Conservation (phyloP, 1,140 invertebrate species). For the Magallana angulata region DNA sequence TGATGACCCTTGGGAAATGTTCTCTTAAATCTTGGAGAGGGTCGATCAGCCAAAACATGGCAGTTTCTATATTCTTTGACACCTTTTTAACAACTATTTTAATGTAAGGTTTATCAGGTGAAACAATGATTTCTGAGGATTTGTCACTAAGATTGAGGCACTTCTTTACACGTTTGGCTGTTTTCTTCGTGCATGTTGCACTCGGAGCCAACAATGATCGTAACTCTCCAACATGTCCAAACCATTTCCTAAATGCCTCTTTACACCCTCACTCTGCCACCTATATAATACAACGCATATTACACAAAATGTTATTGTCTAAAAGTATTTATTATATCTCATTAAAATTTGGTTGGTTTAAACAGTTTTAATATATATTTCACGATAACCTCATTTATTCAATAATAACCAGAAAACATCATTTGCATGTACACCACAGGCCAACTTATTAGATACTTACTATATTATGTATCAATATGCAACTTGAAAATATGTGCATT, state of each 20-base stretch:
- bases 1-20: conserved; percentile 35
- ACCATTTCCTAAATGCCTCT: conserved; percentile 44
- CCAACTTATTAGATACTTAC: neutral
- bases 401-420: too few species aligned
- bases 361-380: neutral
- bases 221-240: conserved; percentile 42
- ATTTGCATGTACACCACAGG: neutral
- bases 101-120: conserved; percentile 32
- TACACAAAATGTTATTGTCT: neutral
- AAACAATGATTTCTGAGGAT: neutral
- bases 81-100: neutral
- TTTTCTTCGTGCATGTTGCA: conserved; percentile 40
- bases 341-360: neutral
- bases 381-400: too few species aligned
- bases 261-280: conserved; percentile 27
- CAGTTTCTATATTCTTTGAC: neutral
- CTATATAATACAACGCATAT: conserved; percentile 14
- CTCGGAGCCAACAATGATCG: conserved; percentile 34
- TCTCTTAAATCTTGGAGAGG: neutral
- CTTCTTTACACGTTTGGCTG: neutral
- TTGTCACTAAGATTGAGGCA: neutral
- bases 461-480: neutral
- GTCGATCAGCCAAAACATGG: conserved; percentile 45
- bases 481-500: neutral
- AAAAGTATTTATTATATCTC: neutral